Evolutionary conservation across 2,888 invertebrate species (phyloP), one percentile per base, ranked within the genome.

Genomic region (Danaus chrysippus): DNA sequence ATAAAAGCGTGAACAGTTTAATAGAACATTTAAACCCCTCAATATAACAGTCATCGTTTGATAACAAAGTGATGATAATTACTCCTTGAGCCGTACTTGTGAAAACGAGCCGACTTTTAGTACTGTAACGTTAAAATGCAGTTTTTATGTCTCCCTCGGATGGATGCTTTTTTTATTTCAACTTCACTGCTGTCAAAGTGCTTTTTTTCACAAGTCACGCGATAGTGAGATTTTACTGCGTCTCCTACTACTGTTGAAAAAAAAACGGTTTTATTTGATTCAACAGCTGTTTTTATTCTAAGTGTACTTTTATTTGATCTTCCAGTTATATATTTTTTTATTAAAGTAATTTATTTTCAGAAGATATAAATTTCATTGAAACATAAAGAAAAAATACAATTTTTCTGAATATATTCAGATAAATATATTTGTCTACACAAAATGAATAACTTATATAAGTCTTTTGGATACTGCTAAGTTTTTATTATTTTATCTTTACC

Each of bases 91-190:
- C 64, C 69, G 76, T 77, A 73, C 74, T 76, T 70, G 73, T 68
- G 65, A 63, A 68, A 73, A 75, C 73, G 74, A 77, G 78, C 70
- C 69, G 62, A 72, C 69, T 73, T 81, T 82, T 65, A 80, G 74
- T 72, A 70, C 74, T 72, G 70, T 62, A 70, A 74, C 58, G 65
- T 79, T 83, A 80, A 83, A 81, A 75, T 81, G 81, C 81, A 81
- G 76, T 80, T 84, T 86, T 86, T 83, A 84, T 79, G 76, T 72
- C 71, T 68, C 71, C 73, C 73, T 66, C 69, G 74, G 78, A 72
- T 73, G 74, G 77, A 74, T 73, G 73, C 73, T 73, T 73, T 79
- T 82, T 85, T 83, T 83, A 81, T 84, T 77, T 76, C 74, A 68
- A 75, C 78, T 79, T 77, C 79, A 71, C 76, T 74, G 75, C 74